A percentile compares a stretch with the other conserved stretches of the same genome.
Evolutionary conservation across 2,888 invertebrate genomes (phyloP).

Genomic region (Chalcosyrphus nemorum): DNA sequence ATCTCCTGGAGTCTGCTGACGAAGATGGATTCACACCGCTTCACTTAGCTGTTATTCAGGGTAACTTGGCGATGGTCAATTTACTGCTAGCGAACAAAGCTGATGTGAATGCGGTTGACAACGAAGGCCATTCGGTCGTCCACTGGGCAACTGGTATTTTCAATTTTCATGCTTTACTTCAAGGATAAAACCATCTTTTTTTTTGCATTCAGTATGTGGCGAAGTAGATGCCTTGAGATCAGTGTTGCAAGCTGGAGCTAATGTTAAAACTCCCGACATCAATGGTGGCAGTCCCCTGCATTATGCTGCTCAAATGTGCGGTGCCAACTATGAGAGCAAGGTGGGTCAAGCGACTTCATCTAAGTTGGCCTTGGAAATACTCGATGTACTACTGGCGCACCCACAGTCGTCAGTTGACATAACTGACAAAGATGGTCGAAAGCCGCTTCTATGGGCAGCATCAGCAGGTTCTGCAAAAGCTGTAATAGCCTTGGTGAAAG

Average conservation of each 20-base stretch:
- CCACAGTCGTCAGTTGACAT: constrained; percentile 92
- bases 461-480: constrained; percentile 97
- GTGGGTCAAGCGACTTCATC: constrained; percentile 77
- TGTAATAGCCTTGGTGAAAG: constrained; percentile 92
- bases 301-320: constrained; percentile 99
- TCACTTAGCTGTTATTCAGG: constrained; percentile 97
- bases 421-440: constrained; percentile 95
- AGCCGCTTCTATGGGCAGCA: constrained; percentile 98
- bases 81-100: constrained; percentile 94
- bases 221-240: constrained; percentile 94
- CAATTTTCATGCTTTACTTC: background rate
- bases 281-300: constrained; percentile 98
- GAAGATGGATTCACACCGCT: constrained; percentile 97
- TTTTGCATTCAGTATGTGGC: constrained; percentile 90
- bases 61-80: constrained; percentile 92
- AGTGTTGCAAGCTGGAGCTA: constrained; percentile 92
- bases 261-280: constrained; percentile 93
- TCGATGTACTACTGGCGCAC: constrained; percentile 90
- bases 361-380: constrained; percentile 83
- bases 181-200: too few species aligned
- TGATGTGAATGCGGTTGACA: constrained; percentile 94
- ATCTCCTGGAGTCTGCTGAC: constrained; percentile 91
- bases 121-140: constrained; percentile 96
- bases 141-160: constrained; percentile 98
- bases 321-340: constrained; percentile 87